phyloP scores from a whole-genome alignment of 2,113 vertebrate species.

The Pampusana beccarii region DNA sequence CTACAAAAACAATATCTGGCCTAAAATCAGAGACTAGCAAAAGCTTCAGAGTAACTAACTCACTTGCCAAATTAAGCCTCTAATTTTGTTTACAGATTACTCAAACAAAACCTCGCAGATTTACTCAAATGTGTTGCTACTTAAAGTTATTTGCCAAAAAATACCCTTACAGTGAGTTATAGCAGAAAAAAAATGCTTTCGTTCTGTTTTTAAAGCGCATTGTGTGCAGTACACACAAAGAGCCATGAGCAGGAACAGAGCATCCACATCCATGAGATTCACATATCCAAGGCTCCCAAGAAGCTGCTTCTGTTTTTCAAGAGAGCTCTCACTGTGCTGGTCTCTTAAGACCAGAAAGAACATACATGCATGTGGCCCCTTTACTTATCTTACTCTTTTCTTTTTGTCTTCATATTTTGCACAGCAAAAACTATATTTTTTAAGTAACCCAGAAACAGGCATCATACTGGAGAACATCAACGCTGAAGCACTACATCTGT shows the following conservation, averaged over 20 bases:
- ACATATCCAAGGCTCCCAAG: rapidly evolving
- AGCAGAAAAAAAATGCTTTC: background rate
- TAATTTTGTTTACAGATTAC: background rate
- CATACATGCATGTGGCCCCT: background rate
- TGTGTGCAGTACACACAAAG: background rate
- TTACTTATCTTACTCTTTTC: background rate
- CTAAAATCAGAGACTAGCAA: background rate
- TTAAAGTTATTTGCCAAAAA: background rate
- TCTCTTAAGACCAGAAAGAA: background rate
- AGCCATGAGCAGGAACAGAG: background rate
- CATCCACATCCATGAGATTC: background rate
- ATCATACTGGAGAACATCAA: background rate
- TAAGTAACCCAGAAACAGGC: background rate
- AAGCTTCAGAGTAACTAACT: background rate
- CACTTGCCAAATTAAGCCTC: background rate
- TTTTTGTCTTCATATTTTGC: background rate
- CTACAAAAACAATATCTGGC: background rate
- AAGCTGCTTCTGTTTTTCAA: background rate
- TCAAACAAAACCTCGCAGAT: background rate
- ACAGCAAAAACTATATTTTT: background rate
- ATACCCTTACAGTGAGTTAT: background rate
- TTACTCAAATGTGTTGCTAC: background rate
- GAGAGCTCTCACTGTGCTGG: background rate
- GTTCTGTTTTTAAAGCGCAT: background rate
- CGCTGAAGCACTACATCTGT: rapidly evolving